Conservation (phyloP, 1,140 invertebrate species). For the Lasioglossum baleicum region DNA sequence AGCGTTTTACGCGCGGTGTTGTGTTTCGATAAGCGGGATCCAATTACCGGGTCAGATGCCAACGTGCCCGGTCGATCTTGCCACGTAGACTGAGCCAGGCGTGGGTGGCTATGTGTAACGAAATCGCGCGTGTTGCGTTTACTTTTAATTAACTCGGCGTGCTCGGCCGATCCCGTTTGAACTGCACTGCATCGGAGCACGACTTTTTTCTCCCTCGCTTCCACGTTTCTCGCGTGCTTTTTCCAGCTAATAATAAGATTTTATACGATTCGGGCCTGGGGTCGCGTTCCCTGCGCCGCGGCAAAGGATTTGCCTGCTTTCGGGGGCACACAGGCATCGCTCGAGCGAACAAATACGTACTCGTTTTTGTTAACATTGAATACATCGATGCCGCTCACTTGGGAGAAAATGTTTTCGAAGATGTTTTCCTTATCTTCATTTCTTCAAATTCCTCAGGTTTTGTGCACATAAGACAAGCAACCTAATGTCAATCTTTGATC, state of each 20-base stretch:
- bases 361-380: no score
- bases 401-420: no score
- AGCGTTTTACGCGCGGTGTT: not conserved
- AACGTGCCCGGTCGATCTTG: not conserved
- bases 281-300: no score
- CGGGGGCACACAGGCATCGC: no score
- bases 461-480: no score
- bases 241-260: slow-evolving; percentile 15
- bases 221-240: slow-evolving; percentile 18
- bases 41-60: slow-evolving; percentile 27
- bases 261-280: no score
- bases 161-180: slow-evolving; percentile 24
- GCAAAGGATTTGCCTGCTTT: no score
- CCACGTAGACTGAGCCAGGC: not conserved
- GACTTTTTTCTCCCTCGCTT: slow-evolving; percentile 11
- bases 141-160: slow-evolving; percentile 61
- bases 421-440: no score
- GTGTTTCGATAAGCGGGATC: slow-evolving; percentile 1
- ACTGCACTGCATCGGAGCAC: not conserved
- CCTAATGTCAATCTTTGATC: no score
- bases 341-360: no score
- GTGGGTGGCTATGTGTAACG: not conserved
- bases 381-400: no score
- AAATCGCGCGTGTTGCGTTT: slow-evolving; percentile 42
- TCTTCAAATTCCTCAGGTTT: no score